Conservation (phyloP, 2,797 vertebrate genomes). For the Naso thynnoides region DNA sequence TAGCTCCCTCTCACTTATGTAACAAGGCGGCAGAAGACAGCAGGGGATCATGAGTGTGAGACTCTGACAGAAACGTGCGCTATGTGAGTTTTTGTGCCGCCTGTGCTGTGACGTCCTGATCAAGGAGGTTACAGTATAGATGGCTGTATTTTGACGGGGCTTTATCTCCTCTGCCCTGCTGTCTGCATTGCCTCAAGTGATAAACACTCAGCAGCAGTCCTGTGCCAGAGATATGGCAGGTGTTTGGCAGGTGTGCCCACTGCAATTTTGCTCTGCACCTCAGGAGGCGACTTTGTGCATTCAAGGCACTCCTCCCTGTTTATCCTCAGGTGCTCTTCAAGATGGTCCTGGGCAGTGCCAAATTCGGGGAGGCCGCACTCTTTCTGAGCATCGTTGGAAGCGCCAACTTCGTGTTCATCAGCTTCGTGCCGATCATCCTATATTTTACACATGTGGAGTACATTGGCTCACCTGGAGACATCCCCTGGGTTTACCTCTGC, state of each 20-base stretch:
- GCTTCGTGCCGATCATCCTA: conserved; percentile 93
- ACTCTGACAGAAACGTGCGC: conserved; percentile 39
- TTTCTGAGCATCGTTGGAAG: conserved; percentile 93
- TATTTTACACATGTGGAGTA: conserved; percentile 97
- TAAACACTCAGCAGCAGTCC: conserved; percentile 60
- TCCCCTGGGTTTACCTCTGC: conserved; percentile 94
- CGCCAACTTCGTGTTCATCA: conserved; percentile 93
- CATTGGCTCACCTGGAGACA: conserved; percentile 87
- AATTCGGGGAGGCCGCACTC: conserved; percentile 97
- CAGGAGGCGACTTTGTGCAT: conserved; percentile 17
- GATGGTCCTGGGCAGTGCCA: conserved; percentile 96
- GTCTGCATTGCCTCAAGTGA: conserved; percentile 60
- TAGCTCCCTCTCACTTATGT: conserved; percentile 39
- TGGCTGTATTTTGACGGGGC: conserved; percentile 49
- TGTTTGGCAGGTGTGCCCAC: conserved; percentile 49
- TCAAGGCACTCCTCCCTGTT: conserved; percentile 2
- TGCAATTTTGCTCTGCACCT: conserved; percentile 41
- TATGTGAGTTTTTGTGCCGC: conserved; percentile 20
- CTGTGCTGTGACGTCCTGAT: conserved; percentile 41
- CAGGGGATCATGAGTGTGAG: conserved; percentile 47
- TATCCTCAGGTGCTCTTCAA: conserved; percentile 94
- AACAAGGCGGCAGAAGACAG: conserved; percentile 50
- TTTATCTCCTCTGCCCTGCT: conserved; percentile 45
- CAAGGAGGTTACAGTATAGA: conserved; percentile 47
- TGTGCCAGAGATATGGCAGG: conserved; percentile 55